phyloP scores from a whole-genome alignment of 2,797 vertebrate species.

The Astyanax mexicanus region DNA sequence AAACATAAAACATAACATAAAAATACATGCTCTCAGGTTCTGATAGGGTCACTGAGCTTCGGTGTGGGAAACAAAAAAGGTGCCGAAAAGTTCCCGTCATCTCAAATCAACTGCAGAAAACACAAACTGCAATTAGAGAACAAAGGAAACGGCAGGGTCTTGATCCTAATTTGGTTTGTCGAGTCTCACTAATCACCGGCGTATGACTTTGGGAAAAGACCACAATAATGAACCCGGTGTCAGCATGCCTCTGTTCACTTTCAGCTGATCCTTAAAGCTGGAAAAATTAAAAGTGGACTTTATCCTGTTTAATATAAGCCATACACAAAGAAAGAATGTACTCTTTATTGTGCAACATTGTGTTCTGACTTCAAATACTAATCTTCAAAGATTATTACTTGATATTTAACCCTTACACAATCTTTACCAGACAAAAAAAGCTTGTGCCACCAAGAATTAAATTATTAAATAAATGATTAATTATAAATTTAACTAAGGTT shows the following conservation, averaged over 20 bases:
- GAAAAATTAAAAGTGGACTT: neutral
- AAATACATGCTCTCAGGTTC: neutral
- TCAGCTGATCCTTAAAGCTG: neutral
- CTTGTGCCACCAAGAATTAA: too few species aligned
- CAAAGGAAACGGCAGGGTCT: constrained; percentile 9
- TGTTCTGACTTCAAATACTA: too few species aligned
- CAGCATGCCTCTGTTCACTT: neutral
- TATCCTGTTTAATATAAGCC: too few species aligned
- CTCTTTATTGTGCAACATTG: too few species aligned
- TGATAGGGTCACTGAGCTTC: constrained; percentile 26
- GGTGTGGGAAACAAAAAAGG: constrained; percentile 7
- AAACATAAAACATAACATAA: too few species aligned
- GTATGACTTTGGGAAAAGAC: constrained; percentile 19
- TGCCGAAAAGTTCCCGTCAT: neutral
- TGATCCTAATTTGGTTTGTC: constrained; percentile 25
- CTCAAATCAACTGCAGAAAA: constrained; percentile 9
- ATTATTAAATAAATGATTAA: too few species aligned
- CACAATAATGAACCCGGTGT: neutral
- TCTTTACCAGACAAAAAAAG: too few species aligned
- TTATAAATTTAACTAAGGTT: too few species aligned
- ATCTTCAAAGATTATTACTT: too few species aligned
- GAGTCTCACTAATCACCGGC: constrained; percentile 4
- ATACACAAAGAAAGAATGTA: too few species aligned
- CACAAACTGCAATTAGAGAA: neutral
- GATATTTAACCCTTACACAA: too few species aligned